A percentile compares a stretch with the other conserved stretches of the same genome.
Conservation (phyloP, 2,113 vertebrate species). For the Paramisgurnus dabryanus region DNA sequence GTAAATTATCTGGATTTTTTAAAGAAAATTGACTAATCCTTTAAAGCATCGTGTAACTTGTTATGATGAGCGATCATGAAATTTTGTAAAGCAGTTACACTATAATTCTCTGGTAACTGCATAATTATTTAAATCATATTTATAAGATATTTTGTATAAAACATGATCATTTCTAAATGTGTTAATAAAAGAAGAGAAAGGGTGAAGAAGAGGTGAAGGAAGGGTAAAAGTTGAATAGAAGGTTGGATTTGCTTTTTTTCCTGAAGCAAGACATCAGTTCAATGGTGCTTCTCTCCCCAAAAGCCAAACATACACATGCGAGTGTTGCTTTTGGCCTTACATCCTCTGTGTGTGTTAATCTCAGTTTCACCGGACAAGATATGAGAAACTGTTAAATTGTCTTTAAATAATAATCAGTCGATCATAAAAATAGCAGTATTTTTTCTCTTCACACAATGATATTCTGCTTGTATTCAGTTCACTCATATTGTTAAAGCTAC, state of each 20-base stretch:
- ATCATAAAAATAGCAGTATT: not conserved
- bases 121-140: too few species aligned
- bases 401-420: constrained; percentile 5
- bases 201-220: not conserved
- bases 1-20: too few species aligned
- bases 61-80: too few species aligned
- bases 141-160: too few species aligned
- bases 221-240: not conserved
- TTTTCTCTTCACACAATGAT: not conserved
- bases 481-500: too few species aligned
- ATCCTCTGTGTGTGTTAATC: not conserved
- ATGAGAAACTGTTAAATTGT: not conserved
- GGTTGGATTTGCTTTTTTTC: constrained; percentile 31
- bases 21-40: too few species aligned
- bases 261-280: not conserved
- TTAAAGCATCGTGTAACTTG: too few species aligned
- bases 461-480: not conserved
- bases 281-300: constrained; percentile 2
- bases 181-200: not conserved
- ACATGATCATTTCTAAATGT: not conserved
- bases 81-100: too few species aligned
- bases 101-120: too few species aligned
- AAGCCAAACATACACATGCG: constrained; percentile 21
- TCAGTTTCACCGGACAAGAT: not conserved
- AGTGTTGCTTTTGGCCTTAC: constrained; percentile 31